A percentile compares a stretch with the other conserved stretches of the same genome.
Conservation (phyloP, 1,140 invertebrate species). For the Orchesella cincta region DNA sequence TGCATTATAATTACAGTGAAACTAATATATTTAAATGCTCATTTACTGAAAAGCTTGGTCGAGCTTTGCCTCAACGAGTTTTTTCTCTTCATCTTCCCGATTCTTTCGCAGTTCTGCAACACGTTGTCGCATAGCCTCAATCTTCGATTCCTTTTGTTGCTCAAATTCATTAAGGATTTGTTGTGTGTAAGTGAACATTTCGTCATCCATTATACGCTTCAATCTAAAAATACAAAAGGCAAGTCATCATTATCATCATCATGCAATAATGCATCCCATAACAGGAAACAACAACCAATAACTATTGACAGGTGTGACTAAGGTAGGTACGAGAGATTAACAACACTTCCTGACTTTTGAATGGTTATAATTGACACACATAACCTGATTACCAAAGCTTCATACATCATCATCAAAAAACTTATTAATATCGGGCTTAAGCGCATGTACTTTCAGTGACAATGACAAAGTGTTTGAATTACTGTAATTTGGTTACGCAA, state of each 20-base stretch:
- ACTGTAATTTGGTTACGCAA: too few species aligned
- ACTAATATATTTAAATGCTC: neutral
- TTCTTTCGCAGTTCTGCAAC: constrained; percentile 33
- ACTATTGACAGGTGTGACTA: too few species aligned
- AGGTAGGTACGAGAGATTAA: too few species aligned
- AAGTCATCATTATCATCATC: neutral
- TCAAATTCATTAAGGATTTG: constrained; percentile 39
- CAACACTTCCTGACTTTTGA: too few species aligned
- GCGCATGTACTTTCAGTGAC: too few species aligned
- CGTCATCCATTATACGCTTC: constrained; percentile 40
- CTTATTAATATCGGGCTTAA: too few species aligned
- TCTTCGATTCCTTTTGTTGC: constrained; percentile 23
- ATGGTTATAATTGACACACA: too few species aligned
- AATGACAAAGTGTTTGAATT: too few species aligned
- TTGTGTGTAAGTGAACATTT: constrained; percentile 21
- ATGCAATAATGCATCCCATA: too few species aligned
- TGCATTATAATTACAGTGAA: neutral
- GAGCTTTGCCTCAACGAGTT: constrained; percentile 45
- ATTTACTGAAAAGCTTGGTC: constrained; percentile 43
- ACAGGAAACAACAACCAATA: too few species aligned
- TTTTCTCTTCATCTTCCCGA: constrained; percentile 35
- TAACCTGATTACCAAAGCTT: too few species aligned
- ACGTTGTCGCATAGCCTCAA: constrained; percentile 40
- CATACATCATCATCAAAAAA: too few species aligned
- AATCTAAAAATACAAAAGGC: constrained; percentile 26